phyloP scores from a whole-genome alignment of 2,888 invertebrate genomes.

The Lasioglossum malachurum region DNA sequence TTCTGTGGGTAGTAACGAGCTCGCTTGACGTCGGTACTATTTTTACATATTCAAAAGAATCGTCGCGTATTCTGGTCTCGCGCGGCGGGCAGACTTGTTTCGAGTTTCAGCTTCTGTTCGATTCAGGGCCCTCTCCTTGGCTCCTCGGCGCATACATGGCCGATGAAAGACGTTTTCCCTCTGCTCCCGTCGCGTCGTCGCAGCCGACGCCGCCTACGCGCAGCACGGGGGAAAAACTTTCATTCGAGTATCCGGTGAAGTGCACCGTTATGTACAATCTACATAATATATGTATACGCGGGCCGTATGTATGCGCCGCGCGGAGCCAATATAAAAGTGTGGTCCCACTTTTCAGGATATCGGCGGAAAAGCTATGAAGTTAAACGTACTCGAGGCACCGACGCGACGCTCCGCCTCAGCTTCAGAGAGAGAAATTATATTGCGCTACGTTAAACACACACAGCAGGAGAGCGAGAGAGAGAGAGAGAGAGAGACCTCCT shows the following conservation, averaged over 20 bases:
- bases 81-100: slow-evolving; percentile 10
- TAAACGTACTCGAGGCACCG: slow-evolving; percentile 33
- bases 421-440: slow-evolving; percentile 27
- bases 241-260: slow-evolving; percentile 44
- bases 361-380: slow-evolving; percentile 29
- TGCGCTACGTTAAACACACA: slow-evolving; percentile 31
- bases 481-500: neutral
- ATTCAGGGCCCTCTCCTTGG: slow-evolving; percentile 1
- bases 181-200: slow-evolving; percentile 17
- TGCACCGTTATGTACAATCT: slow-evolving; percentile 40
- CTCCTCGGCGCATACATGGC: neutral
- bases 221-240: slow-evolving; percentile 26
- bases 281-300: slow-evolving; percentile 29
- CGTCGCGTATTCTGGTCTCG: neutral
- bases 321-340: slow-evolving; percentile 36
- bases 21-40: neutral
- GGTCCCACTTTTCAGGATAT: slow-evolving; percentile 31
- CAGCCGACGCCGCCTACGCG: neutral
- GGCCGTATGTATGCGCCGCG: slow-evolving; percentile 7
- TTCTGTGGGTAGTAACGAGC: slow-evolving; percentile 17
- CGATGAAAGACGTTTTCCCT: slow-evolving; percentile 41
- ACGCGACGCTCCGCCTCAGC: neutral
- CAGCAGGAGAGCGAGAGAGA: neutral
- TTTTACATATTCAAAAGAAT: slow-evolving; percentile 11
- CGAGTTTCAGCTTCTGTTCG: slow-evolving; percentile 21